Base-by-base conservation (phyloP, 2,113 vertebrate species). In the Otolemur garnettii region DNA sequence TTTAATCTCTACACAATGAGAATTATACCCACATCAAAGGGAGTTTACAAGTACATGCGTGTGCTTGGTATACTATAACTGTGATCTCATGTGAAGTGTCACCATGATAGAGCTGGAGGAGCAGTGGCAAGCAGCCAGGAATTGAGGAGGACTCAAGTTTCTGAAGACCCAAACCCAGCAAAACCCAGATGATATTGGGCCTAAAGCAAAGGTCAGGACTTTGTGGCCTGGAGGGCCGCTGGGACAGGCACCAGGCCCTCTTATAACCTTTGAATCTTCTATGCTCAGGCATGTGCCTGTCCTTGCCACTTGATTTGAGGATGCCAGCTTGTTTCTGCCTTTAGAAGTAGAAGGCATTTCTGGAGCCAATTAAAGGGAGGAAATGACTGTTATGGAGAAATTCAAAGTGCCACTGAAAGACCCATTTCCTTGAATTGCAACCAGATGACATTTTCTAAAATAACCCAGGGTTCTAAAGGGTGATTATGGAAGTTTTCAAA, bases 1-100 rank as follows among this genome's bases (percentile, higher is more conserved):
- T 92, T 78, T 72, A 90, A 57, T 78, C 21, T 59, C 22, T 86
- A 35, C 45, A 88, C 45, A 87, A 82, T 90, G 38, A 94, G 35
- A 89, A 53, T 77, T 66, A 91, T 74, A 64, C 10, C 33, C 21
- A 66, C 4, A 6, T 64, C 24, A 82, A 13, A 19, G 28, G 38
- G 30, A n/a, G 13, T 55, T 91, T 53, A 18, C 5, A 78, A 87
- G 30, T n/a, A 74, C 30, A 5, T 24, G 42, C 69, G 64, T 77
- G 6, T 72, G 57, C 53, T 94, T 69, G 30, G 11, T 66, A 57
- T 19, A 28, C 35, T 80, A 22, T 68, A 75, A 91, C 26, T 72
- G 22, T 35, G 59, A 59, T 66, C n/a, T 28, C 21, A 28, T 22
- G 11, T 15, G 6, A 78, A 30, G 13, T 22, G 45, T 66, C 19